A percentile compares a stretch with the other conserved stretches of the same genome.
These are phyloP conservation scores for Euclidia mi DNA, from an alignment of 2,888 invertebrate genomes.

Conservation along the genomic window DNA sequence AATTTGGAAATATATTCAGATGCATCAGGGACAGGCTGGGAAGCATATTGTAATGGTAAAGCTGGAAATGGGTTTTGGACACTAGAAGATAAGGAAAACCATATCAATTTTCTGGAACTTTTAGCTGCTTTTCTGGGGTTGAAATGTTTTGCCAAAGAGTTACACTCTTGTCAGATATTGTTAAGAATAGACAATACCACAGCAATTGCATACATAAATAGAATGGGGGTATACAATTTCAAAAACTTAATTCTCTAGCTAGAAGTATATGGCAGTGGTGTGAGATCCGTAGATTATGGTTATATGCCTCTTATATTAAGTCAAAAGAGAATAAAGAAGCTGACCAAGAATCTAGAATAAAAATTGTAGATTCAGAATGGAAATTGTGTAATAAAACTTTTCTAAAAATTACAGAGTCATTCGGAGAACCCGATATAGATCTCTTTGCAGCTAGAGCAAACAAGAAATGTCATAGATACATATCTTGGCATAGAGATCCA, in stretches of 20 bases:
- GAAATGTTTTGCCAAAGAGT: slow-evolving; percentile 8
- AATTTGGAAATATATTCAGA: too few relatives aligned
- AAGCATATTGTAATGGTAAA: too few relatives aligned
- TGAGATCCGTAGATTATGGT: slow-evolving; percentile 11
- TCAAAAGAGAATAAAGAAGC: slow-evolving; percentile 20
- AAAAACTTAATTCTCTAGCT: slow-evolving; percentile 12
- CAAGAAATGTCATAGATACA: slow-evolving; percentile 4
- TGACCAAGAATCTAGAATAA: slow-evolving; percentile 25
- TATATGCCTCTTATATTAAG: slow-evolving; percentile 26
- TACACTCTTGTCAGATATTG: slow-evolving; percentile 4
- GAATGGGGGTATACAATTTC: slow-evolving; percentile 20
- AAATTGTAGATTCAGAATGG: slow-evolving; percentile 23
- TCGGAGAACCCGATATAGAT: slow-evolving; percentile 7
- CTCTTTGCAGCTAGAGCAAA: slow-evolving; percentile 15
- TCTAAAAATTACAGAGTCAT: background rate
- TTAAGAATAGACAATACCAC: slow-evolving; percentile 35
- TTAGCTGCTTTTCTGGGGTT: slow-evolving; percentile 17
- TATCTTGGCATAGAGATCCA: slow-evolving; percentile 14
- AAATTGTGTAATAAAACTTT: slow-evolving; percentile 14
- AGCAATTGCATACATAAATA: slow-evolving; percentile 20
- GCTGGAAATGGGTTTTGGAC: too few relatives aligned
- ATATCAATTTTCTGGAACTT: slow-evolving; percentile 1
- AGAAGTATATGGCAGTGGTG: slow-evolving; percentile 28
- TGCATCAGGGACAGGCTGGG: too few relatives aligned
- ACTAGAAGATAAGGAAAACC: too few relatives aligned